Conservation (phyloP, 1,140 invertebrate genomes). For the Musca vetustissima region DNA sequence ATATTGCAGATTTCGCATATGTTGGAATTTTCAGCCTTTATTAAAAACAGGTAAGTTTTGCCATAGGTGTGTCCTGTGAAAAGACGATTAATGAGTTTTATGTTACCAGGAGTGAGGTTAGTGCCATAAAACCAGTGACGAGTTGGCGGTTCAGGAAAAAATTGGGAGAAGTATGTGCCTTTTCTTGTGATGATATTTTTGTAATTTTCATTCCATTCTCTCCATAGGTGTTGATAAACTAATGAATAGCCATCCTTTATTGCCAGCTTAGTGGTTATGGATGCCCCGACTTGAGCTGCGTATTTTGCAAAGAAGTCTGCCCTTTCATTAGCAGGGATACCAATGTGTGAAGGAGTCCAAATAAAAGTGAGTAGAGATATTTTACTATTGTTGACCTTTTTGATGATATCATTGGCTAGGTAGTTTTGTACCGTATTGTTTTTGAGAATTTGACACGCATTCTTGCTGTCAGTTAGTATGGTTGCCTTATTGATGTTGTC, state of each 20-base stretch:
- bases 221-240: neutral
- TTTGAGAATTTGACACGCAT: neutral
- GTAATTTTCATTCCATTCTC: no score
- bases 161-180: no score
- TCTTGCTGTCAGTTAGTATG: neutral
- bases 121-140: no score
- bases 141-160: no score
- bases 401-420: neutral
- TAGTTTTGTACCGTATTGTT: neutral
- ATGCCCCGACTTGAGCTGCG: neutral
- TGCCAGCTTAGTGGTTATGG: neutral
- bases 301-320: neutral
- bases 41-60: no score
- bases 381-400: neutral
- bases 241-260: neutral
- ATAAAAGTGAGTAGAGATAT: neutral
- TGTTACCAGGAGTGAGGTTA: no score
- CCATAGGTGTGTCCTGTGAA: no score
- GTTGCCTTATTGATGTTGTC: no score
- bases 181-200: no score
- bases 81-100: no score
- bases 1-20: no score
- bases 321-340: neutral
- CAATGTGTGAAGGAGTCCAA: neutral
- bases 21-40: no score